Base-by-base conservation (phyloP, 2,888 invertebrate species). In the Chaetogeoica ovagalla region DNA sequence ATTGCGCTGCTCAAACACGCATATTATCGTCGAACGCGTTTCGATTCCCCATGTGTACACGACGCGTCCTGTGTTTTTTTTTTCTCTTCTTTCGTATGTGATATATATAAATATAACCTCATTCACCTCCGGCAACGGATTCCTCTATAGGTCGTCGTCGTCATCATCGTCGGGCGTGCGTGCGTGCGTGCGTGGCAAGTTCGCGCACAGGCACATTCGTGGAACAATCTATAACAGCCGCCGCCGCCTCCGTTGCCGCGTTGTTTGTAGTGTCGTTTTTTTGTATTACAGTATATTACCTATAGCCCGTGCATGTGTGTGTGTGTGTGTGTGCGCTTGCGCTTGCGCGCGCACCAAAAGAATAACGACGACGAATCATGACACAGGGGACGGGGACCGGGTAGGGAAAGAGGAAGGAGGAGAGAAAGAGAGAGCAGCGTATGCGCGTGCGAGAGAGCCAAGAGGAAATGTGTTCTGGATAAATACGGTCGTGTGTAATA, bases 381-480 rank as follows among this genome's bases (percentile, higher is more conserved):
- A 30, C 30, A 30, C n/a, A n/a, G n/a, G 30, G 30, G 30, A 4
- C 2, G 4, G 43, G 43, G 9, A 7, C 2, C 60, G 13, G 60
- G 23, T 7, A 60, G 23, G 23, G 60, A 2, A 11, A 23, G 60
- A 60, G 2, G n/a, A 21, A 9, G 2, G 21, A 59, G n/a, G n/a
- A 23, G 60, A 60, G 2, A 6, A 21, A 9, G 2, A n/a, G 21
- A 59, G 57, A 8, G 57, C 19, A n/a, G 39, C n/a, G 66, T 52
- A 17, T 59, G 73, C 66, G 66, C 57, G 81, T 48, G 81, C 52
- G 79, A 60, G 72, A 74, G 81, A 70, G 77, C 74, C 55, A 66
- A 39, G 37, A 39, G 71, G 72, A 77, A 75, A 79, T 72, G 81
- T 79, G 77, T 77, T 73, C 77, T 81, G 81, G 75, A 76, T 68